Conservation (phyloP, 37 sponge, comb jelly and placozoan genomes). For the Cladorhizidae sp. region DNA sequence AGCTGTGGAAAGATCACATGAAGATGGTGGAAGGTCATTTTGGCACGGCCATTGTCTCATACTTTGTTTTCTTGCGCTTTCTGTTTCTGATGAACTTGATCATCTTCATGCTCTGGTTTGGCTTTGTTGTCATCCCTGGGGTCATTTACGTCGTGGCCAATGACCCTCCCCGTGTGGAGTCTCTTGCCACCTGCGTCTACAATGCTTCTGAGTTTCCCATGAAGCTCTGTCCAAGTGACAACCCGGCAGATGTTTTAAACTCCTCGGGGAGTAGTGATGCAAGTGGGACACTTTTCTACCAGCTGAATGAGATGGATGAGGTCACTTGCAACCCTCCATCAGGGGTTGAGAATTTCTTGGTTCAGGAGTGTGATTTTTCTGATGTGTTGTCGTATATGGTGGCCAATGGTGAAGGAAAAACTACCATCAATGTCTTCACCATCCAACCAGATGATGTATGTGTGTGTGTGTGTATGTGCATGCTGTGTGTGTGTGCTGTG, state of each 20-base stretch:
- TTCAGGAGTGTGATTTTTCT: not conserved
- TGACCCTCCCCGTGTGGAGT: not conserved
- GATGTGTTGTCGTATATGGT: no score
- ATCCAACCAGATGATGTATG: no score
- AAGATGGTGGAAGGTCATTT: conserved; percentile 85
- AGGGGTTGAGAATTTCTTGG: not conserved
- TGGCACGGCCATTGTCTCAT: conserved; percentile 89
- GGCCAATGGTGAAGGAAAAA: no score
- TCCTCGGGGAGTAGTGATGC: no score
- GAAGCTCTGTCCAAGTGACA: not conserved
- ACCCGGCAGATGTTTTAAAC: not conserved
- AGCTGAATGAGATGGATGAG: not conserved
- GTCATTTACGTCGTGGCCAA: conserved; percentile 26
- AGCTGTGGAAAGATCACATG: conserved; percentile 82
- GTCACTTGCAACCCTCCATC: not conserved
- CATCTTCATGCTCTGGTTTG: conserved; percentile 63
- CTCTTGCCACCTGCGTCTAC: conserved; percentile 34
- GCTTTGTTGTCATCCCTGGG: conserved; percentile 76
- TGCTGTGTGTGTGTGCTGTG: no score
- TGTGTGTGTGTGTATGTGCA: no score
- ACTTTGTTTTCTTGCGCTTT: conserved; percentile 91
- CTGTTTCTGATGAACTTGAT: conserved; percentile 83
- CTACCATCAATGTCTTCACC: no score
- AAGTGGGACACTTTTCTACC: not conserved
- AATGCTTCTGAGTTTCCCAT: not conserved